Evolutionary conservation across 2,888 invertebrate species (phyloP), one percentile per base, ranked within the genome.

Genomic region (Meteorus cinctellus): DNA sequence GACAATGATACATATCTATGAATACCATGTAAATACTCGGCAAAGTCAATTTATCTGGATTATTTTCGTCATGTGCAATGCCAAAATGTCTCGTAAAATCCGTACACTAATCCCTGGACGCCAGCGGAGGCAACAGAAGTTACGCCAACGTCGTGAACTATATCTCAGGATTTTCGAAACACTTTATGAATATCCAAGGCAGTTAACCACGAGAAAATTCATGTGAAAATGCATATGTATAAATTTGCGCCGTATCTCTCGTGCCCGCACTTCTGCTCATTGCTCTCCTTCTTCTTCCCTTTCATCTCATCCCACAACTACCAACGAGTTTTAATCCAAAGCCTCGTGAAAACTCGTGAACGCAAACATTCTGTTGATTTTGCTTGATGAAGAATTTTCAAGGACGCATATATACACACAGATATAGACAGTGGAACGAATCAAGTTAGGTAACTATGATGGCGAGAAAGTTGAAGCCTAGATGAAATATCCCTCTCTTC

Each of bases 111-210:
- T 66, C 59, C 66, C 19, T 48, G 14, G 31, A 29, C 73, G 27
- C 4, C 27, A 19, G 34, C 29, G 55, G 60, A 73, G 41, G 65
- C 73, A 55, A 36, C 29, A 51, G 51, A 68, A 68, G 45, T 68
- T 68, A 45, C 51, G 24, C 27, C 41, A 19, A 19, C 34, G 27
- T 19, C 31, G 27, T 55, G 70, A 70, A 70, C 70, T 59, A 70
- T 74, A 74, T 67, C 68, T 74, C 74, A 74, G 74, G 74, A 74
- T 74, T 74, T 68, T 74, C 74, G 48, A 74, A 69, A 31, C 36
- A 66, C 74, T 74, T 74, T 74, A 68, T 68, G 68, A 74, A 68
- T 74, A 67, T 68, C 68, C 67, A 74, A 45, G 59, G 51, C 59
- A 59, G 27, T 60, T 55, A 70, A 59, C 60, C 19, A 34, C 12